Base-by-base conservation (phyloP, 1,140 invertebrate species). In the Thaumatotibia leucotreta region DNA sequence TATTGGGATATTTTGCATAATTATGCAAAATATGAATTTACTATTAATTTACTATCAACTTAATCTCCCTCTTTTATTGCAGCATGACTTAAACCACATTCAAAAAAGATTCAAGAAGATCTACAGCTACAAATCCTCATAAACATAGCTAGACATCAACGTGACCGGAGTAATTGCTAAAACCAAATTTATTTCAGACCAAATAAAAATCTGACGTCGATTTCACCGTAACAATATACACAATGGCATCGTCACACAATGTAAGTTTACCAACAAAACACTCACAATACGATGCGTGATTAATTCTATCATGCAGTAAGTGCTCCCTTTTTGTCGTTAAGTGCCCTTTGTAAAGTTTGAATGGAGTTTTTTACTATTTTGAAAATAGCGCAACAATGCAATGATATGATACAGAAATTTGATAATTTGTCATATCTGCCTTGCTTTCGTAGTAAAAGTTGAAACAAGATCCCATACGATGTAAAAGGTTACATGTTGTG, bases 191-290 rank as follows among this genome's bases (percentile, higher is more conserved):
- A 78, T 78, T 75, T 74, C 71, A 52, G 72, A 76, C 58, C 66
- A 70, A 67, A 68, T 61, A 67, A 66, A 58, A 63, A 65, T 62
- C 58, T 45, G 63, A 66, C 68, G 71, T 66, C 70, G 75, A 74
- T 74, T 78, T 78, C 74, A 66, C 29, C 35, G 11, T 24, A 45
- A 35, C 63, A 73, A 83, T 78, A 77, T 80, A 66, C 29, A 80
- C 82, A 83, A 79, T 72, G 66, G 39, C 66, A 75, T 80, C 82
- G 79, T 83, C 23, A 27, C 45, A 50, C 73, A 68, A 72, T 66
- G 69, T 67, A 70, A 83, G 79, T 84, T 84, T 86, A 81, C 82
- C 78, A 86, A 83, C 82, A 84, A 70, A 78, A 64, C 65, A 61
- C 24, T 54, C 74, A 76, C 72, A 80, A 73, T 74, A 67, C 23